Evolutionary conservation across 2,888 invertebrate species (phyloP), one percentile per base, ranked within the genome.

Genomic region (Hyles lineata): DNA sequence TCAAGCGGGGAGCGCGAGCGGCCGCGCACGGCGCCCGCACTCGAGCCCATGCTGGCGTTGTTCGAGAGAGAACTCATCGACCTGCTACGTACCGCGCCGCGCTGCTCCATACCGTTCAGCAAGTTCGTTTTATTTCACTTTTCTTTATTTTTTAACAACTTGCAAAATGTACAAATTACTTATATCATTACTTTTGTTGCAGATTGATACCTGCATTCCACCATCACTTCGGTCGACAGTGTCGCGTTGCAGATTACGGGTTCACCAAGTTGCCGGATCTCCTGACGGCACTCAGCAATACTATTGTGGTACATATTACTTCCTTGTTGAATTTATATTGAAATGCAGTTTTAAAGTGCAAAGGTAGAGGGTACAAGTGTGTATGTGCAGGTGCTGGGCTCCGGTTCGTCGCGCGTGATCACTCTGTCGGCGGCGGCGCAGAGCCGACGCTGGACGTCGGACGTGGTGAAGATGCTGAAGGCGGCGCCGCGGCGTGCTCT

Each of bases 231-330:
- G 98, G 99, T 0, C 96, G 98, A 52, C 99, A 99, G 89, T 99
- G 99, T 88, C 96, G 98, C 72, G 98, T 99, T 0, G 98, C 99
- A 9, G 98, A 99, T 93, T 99, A 99, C 87, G 99, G 99, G n/a
- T 99, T 98, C 86, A 98, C 98, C 0, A 98, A 98, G 89, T 94
- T 99, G 2, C 97, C 98, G 25, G 99, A 99, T 90, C 95, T 99
- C 59, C 96, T 99, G 63, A 97, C 98, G 81, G 97, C 98, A 5
- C 95, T 99, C n/a, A 96, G 98, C 19, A 96, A 97, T 81, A 97
- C 98, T 63, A 97, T 98, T 55, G 98, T 98, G 92, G 97, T 97
- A 88, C 85, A 89, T 85, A 70, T 74, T 4, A 23, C 15, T 58
- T 62, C 1, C 7, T 55, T 67, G 19, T 50, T 17, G 6, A 15